These are phyloP conservation scores for Alosa alosa DNA, from an alignment of 2,113 vertebrate genomes.

Conservation along the genomic window DNA sequence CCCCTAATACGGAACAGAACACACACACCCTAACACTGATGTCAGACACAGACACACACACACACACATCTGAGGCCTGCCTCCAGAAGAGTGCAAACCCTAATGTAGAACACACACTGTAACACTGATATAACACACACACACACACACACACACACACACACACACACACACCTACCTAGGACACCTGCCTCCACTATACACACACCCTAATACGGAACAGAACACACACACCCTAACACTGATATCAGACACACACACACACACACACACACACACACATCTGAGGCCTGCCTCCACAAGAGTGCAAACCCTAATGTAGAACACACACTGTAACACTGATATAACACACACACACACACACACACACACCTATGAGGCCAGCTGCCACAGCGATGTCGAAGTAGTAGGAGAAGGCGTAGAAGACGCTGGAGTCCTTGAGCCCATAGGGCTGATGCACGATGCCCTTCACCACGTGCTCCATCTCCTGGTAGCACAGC, in stretches of 20 bases:
- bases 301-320: no score
- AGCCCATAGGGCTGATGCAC: slow-evolving; percentile 85
- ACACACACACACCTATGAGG: slow-evolving; percentile 83
- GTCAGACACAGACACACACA: neutral
- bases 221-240: no score
- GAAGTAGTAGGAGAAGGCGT: slow-evolving; percentile 96
- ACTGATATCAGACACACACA: neutral
- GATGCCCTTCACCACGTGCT: slow-evolving; percentile 81
- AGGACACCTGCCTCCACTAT: neutral
- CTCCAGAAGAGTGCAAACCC: no score
- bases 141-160: slow-evolving; percentile 76
- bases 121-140: no score
- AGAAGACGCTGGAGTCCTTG: slow-evolving; percentile 75
- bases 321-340: slow-evolving; percentile 38
- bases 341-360: no score
- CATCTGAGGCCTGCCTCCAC: no score
- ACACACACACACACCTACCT: slow-evolving; percentile 82
- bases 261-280: neutral
- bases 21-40: no score
- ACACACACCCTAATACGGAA: no score
- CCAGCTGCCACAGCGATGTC: slow-evolving; percentile 88
- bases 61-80: neutral
- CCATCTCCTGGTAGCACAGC: slow-evolving; percentile 85
- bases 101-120: slow-evolving; percentile 27
- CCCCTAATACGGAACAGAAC: no score